Conservation (phyloP, 1,140 invertebrate genomes). For the Trachymyrmex cornetzi region DNA sequence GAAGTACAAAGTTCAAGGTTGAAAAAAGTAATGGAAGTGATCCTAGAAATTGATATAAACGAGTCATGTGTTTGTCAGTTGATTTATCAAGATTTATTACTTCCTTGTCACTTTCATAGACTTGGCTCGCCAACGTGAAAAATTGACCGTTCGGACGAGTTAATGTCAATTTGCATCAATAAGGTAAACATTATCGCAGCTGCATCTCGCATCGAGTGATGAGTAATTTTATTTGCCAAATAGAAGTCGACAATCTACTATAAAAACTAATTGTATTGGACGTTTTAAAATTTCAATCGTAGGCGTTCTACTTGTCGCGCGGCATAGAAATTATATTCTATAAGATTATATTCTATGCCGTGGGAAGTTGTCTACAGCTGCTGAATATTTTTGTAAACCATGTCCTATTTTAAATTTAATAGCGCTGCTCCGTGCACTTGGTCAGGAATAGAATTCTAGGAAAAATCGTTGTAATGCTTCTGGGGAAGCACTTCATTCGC, state of each 20-base stretch:
- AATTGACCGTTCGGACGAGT: constrained; percentile 36
- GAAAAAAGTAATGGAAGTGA: constrained; percentile 49
- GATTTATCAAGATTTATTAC: constrained; percentile 58
- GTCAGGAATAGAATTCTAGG: constrained; percentile 14
- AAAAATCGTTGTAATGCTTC: constrained; percentile 43
- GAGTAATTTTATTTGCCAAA: neutral
- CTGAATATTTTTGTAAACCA: neutral
- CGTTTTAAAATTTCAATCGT: neutral
- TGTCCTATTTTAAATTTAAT: constrained; percentile 33
- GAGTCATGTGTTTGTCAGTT: constrained; percentile 49
- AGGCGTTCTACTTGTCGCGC: neutral
- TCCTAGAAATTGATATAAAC: constrained; percentile 59
- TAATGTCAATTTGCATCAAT: constrained; percentile 55
- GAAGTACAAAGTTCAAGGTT: constrained; percentile 58
- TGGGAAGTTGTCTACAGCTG: neutral
- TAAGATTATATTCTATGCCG: too few species aligned
- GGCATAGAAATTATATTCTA: neutral
- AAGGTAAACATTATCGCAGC: constrained; percentile 29
- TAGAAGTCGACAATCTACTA: neutral
- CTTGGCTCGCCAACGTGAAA: neutral
- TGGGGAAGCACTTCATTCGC: constrained; percentile 12
- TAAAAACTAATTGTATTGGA: constrained; percentile 6
- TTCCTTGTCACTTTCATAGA: constrained; percentile 42
- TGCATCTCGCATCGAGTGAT: neutral
- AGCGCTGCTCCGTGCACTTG: neutral